Evolutionary conservation across 2,888 invertebrate genomes (phyloP).

Genomic region (Steinernema carpocapsae): DNA sequence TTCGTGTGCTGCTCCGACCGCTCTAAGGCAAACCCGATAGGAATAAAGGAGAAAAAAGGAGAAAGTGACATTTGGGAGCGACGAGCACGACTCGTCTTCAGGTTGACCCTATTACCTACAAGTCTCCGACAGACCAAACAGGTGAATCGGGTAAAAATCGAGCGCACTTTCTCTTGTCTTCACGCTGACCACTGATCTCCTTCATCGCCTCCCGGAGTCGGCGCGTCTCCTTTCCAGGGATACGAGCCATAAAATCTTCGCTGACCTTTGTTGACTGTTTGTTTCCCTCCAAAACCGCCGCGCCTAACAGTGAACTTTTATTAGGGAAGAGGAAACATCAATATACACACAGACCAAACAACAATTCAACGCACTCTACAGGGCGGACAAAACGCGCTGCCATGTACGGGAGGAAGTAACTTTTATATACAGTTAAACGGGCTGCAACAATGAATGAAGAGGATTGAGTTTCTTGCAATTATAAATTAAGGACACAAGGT

Average conservation of each 20-base stretch:
- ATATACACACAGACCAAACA: constrained; percentile 34
- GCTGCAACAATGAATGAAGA: constrained; percentile 22
- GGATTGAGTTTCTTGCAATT: constrained; percentile 1
- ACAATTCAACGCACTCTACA: constrained; percentile 23
- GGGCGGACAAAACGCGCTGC: constrained; percentile 9
- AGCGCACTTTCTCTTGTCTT: constrained; percentile 30
- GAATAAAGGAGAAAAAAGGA: constrained; percentile 30
- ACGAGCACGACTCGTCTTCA: constrained; percentile 27
- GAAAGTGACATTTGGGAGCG: constrained; percentile 34
- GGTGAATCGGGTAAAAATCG: constrained; percentile 33
- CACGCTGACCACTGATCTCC: constrained; percentile 31
- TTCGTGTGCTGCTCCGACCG: background rate
- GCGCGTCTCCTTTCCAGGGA: background rate
- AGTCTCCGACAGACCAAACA: constrained; percentile 26
- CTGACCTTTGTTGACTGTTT: no score
- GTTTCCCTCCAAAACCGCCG: constrained; percentile 25
- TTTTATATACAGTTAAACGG: constrained; percentile 34
- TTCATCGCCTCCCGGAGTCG: background rate
- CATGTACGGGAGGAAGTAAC: constrained; percentile 20
- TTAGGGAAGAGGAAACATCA: constrained; percentile 30
- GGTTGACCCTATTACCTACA: constrained; percentile 29
- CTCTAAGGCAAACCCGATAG: background rate
- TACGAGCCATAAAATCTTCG: no score
- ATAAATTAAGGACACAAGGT: constrained; percentile 13
- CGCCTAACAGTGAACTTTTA: constrained; percentile 32